These are phyloP conservation scores for Euura lappo DNA, from an alignment of 1,140 invertebrate genomes.

Conservation along the genomic window DNA sequence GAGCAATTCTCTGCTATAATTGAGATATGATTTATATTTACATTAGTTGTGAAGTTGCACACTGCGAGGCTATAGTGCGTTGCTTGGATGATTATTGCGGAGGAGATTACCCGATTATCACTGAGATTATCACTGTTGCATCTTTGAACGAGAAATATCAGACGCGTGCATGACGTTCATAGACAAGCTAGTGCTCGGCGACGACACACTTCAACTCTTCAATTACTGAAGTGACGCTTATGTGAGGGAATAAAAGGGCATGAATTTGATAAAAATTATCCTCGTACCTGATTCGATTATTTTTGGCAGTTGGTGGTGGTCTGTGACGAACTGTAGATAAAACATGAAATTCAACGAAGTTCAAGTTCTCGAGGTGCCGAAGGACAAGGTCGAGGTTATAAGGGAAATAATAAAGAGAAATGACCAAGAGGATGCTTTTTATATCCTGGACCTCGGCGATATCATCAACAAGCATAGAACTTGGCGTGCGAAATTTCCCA, in stretches of 20 bases:
- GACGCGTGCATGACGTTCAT: no score
- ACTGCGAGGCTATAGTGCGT: no score
- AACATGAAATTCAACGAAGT: conserved; percentile 28
- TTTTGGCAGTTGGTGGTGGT: not conserved
- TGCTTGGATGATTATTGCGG: no score
- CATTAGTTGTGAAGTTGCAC: no score
- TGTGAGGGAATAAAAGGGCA: not conserved
- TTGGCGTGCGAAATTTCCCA: conserved; percentile 70
- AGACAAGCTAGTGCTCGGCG: no score
- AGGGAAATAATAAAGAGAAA: conserved; percentile 44
- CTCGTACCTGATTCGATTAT: no score
- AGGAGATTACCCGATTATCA: no score
- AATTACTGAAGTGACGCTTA: not conserved
- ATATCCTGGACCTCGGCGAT: conserved; percentile 69
- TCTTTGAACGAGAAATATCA: no score
- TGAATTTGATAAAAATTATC: no score
- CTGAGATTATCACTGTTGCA: no score
- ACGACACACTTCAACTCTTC: not conserved
- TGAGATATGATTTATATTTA: no score
- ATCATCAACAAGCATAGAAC: conserved; percentile 67
- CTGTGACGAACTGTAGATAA: not conserved
- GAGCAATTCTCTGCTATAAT: no score
- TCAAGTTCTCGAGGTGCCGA: conserved; percentile 43
- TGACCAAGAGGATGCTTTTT: conserved; percentile 70
- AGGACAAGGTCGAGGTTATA: conserved; percentile 43